Percentiles rank a stretch among this genome's conserved stretches.
Evolutionary conservation across 2,888 invertebrate genomes (phyloP).

Genomic region (Sphaerolaimus hirsutus): DNA sequence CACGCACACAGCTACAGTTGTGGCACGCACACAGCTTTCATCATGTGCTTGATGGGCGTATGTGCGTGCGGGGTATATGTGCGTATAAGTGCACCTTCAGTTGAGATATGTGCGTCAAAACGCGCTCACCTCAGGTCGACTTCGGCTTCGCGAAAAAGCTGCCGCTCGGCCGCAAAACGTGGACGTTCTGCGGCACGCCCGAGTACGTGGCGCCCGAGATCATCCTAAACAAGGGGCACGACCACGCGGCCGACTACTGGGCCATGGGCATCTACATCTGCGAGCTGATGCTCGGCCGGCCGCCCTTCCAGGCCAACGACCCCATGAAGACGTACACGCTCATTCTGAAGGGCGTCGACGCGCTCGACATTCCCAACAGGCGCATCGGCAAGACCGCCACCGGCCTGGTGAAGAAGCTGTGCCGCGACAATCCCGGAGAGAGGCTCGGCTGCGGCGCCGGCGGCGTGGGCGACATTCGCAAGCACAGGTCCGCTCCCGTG

Average conservation of each 20-base stretch:
- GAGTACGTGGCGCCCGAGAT: conserved; percentile 45
- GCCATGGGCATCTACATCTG: conserved; percentile 64
- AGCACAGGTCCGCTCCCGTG: conserved; percentile 50
- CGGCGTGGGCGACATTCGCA: conserved; percentile 59
- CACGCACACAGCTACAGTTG: too few relatives aligned
- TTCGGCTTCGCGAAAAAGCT: conserved; percentile 79
- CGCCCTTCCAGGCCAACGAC: conserved; percentile 41
- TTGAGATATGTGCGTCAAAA: conserved; percentile 16
- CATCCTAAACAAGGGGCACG: conserved; percentile 57
- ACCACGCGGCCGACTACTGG: conserved; percentile 77
- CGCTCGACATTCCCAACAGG: conserved; percentile 50
- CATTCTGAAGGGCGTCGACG: conserved; percentile 69
- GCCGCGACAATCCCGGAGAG: conserved; percentile 59
- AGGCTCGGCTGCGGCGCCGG: conserved; percentile 64
- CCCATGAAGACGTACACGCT: conserved; percentile 82
- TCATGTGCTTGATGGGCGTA: too few relatives aligned
- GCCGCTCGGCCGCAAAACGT: conserved; percentile 53
- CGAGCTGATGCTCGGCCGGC: conserved; percentile 52
- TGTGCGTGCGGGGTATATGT: too few relatives aligned
- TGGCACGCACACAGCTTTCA: background rate
- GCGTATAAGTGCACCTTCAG: too few relatives aligned
- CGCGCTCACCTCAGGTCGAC: conserved; percentile 39
- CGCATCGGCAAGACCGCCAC: conserved; percentile 53
- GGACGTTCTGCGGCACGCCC: conserved; percentile 83
- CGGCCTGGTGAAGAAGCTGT: conserved; percentile 55